phyloP scores from a whole-genome alignment of 2,113 vertebrate species.

The Phylloscopus whistleri region DNA sequence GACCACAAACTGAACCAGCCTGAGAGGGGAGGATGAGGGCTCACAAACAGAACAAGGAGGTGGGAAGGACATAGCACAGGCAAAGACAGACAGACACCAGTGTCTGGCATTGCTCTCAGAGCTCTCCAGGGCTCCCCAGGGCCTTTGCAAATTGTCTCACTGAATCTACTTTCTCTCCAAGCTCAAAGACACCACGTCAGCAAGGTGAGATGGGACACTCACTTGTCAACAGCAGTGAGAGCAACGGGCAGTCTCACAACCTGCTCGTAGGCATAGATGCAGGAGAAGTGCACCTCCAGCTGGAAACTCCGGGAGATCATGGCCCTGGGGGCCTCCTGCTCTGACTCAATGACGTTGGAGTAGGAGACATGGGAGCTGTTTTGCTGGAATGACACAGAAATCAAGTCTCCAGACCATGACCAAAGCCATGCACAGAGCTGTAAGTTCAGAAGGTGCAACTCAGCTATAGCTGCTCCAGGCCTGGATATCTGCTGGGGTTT shows the following conservation, averaged over 20 bases:
- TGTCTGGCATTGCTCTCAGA: not conserved
- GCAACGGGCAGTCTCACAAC: conserved; percentile 47
- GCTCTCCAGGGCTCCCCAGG: not conserved
- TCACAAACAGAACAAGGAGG: not conserved
- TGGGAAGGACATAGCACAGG: not conserved
- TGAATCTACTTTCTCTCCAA: not conserved
- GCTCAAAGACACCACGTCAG: not conserved
- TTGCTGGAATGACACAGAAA: conserved; percentile 39
- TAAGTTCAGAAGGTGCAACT: not conserved
- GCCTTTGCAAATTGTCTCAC: not conserved
- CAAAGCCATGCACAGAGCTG: not conserved
- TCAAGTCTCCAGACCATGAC: not conserved
- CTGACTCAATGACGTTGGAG: not conserved
- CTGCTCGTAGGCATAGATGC: conserved; percentile 51
- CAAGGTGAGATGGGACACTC: not conserved
- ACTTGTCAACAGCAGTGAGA: conserved; percentile 55
- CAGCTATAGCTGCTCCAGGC: not conserved
- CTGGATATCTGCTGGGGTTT: not conserved
- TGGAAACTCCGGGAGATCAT: conserved; percentile 42
- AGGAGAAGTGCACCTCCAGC: conserved; percentile 52
- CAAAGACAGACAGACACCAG: not conserved
- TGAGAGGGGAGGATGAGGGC: not conserved
- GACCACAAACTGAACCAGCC: conserved; percentile 44
- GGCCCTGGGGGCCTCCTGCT: not conserved
- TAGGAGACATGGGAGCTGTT: conserved; percentile 55